Base-by-base conservation (phyloP, 2,888 invertebrate species). In the Diabrotica balteata region DNA sequence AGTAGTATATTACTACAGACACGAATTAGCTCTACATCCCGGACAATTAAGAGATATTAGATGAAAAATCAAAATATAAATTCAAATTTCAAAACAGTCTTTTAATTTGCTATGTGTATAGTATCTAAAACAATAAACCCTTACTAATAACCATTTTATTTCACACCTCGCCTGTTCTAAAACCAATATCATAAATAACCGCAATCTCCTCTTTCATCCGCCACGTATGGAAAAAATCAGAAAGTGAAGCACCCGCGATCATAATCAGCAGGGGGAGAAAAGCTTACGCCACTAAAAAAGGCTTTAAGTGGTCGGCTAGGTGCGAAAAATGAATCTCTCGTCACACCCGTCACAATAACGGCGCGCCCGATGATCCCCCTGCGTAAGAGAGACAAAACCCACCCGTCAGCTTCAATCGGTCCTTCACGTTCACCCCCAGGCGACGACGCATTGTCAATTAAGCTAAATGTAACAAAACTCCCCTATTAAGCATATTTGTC, bases 251-350 rank as follows among this genome's bases (percentile, higher is more conserved):
- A 50, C n/a, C 63, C 54, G 50, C 51, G 43, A 45, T 57, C 45
- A 17, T 6, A 44, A 57, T 57, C 55, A 55, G 54, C 47, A 46
- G 60, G 63, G 57, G 62, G 47, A 57, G 46, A 58, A 63, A 17
- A 59, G 67, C 52, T 58, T 47, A 53, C 44, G 50, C 59, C 11
- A 51, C 61, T 57, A 64, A 69, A 70, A 71, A 75, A 73, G 73
- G 72, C 73, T 68, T 73, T 75, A 75, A 76, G 77, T 77, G 76
- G 75, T 73, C 73, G 72, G 69, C 67, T 74, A 78, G 76, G 77
- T 78, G 77, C 69, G 75, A 77, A 77, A 73, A 75, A 74, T 73
- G 69, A 69, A 72, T 72, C 74, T 73, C 74, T 70, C 73, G 70
- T 73, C 74, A 73, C 76, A 75, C 74, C 74, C 67, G 71, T 73